Evolutionary conservation across 2,888 invertebrate genomes (phyloP).

Genomic region (Cephus rjabovi): DNA sequence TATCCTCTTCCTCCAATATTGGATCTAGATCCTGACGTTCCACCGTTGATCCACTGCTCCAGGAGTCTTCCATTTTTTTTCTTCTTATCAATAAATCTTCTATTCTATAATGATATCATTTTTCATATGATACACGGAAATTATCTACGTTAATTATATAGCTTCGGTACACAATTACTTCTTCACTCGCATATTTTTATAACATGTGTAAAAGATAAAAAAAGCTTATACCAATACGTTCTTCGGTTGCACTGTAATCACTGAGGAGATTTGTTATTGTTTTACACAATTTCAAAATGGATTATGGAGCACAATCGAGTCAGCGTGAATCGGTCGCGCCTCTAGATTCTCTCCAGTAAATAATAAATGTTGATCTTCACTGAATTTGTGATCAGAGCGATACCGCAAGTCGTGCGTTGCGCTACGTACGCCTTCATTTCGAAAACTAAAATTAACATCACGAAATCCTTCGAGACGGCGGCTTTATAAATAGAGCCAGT

Average conservation of each 20-base stretch:
- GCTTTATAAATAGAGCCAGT: constrained; percentile 56
- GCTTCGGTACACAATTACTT: background rate
- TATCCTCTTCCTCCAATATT: constrained; percentile 52
- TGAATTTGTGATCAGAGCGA: background rate
- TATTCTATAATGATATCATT: background rate
- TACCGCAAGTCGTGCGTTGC: background rate
- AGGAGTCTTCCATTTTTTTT: constrained; percentile 42
- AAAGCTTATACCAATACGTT: background rate
- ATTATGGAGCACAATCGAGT: background rate
- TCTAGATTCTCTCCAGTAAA: background rate
- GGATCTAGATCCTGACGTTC: constrained; percentile 47
- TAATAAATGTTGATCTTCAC: background rate
- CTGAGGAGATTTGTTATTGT: background rate
- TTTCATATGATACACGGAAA: background rate
- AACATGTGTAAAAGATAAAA: background rate
- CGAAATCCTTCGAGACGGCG: constrained; percentile 49
- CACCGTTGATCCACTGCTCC: constrained; percentile 34
- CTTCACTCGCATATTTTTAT: background rate
- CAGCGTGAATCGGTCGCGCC: background rate
- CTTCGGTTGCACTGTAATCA: background rate
- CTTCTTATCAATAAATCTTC: background rate
- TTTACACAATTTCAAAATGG: background rate
- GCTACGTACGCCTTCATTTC: constrained; percentile 33
- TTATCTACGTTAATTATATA: background rate
- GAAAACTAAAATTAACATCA: constrained; percentile 59